Base-by-base conservation (phyloP, 2,888 invertebrate species). In the Nomada goodeniana region DNA sequence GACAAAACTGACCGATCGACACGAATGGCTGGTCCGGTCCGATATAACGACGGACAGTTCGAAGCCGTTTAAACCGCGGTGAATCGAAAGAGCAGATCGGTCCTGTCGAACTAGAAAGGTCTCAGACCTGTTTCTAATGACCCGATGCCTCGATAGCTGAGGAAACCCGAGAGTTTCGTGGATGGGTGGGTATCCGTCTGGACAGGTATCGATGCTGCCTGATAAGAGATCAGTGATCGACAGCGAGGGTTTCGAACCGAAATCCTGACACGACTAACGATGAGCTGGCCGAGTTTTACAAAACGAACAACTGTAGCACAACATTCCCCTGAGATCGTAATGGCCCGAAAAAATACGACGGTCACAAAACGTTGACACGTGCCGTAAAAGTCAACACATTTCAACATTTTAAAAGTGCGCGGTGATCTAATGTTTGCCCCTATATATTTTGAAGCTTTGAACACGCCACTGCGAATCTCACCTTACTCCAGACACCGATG, bases 151-250 rank as follows among this genome's bases (percentile, higher is more conserved):
- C 36, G 69, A 69, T 53, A 68, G 42, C 18, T 13, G 9, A 50
- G 15, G 75, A 69, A 60, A 69, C 52, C 23, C 9, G 74, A 44
- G 44, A 53, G 44, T 61, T 60, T 75, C 11, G 52, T 69, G 42
- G 60, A 20, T 13, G n/a, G 57, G 13, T 53, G 52, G 47, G 10
- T 42, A 52, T 26, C 44, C 20, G 2, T 13, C 18, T 1, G 18
- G 42, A 52, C 60, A 20, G 44, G 36, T 44, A 69, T 69, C 44
- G 69, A 69, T 69, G 75, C 42, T 60, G 20, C n/a, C 26, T 18
- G 75, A 75, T 75, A 69, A 75, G 60, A 60, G 20, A 69, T 44
- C 69, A n/a, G 20, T 61, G 69, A 61, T 75, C 69, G 60, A 61
- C 69, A 29, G 60, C 15, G n/a, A 15, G 29, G 29, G 15, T 13